A percentile compares a stretch with the other conserved stretches of the same genome.
Evolutionary conservation across 2,888 invertebrate genomes (phyloP).

Genomic region (Euproctis similis): DNA sequence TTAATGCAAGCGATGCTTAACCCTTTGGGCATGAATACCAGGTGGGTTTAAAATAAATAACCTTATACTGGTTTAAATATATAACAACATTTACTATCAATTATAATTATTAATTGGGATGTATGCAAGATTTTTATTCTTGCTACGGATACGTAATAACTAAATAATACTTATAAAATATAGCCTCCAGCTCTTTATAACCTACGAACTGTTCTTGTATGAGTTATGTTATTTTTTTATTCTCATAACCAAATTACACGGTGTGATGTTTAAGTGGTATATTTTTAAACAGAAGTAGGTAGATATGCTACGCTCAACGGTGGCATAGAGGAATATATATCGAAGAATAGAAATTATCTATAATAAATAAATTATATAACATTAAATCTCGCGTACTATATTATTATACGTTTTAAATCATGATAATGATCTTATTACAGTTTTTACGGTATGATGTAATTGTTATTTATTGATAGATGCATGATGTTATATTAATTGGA

Average conservation of each 20-base stretch:
- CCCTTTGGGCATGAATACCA: conserved; percentile 33
- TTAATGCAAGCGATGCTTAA: conserved; percentile 14
- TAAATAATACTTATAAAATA: conserved; percentile 31
- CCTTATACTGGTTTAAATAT: conserved; percentile 35
- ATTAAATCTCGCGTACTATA: no score
- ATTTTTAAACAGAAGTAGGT: conserved; percentile 40
- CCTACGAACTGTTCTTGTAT: conserved; percentile 28
- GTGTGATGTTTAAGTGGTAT: conserved; percentile 31
- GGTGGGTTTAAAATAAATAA: conserved; percentile 54
- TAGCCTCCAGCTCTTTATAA: conserved; percentile 24
- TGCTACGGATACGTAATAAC: conserved; percentile 40
- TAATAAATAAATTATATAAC: no score
- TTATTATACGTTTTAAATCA: conserved; percentile 24
- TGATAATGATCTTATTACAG: conserved; percentile 2
- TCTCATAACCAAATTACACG: conserved; percentile 33
- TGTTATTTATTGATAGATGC: no score
- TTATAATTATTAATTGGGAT: conserved; percentile 55
- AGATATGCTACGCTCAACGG: conserved; percentile 28
- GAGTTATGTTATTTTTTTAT: no score
- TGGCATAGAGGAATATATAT: conserved; percentile 26
- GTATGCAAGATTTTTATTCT: conserved; percentile 40
- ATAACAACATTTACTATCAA: conserved; percentile 40
- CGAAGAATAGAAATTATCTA: conserved; percentile 16
- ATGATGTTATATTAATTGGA: no score
- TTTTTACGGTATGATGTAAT: no score